Percentiles rank a stretch among this genome's conserved stretches.
phyloP scores from a whole-genome alignment of 2,888 invertebrate genomes.

The Cephus spinipes region DNA sequence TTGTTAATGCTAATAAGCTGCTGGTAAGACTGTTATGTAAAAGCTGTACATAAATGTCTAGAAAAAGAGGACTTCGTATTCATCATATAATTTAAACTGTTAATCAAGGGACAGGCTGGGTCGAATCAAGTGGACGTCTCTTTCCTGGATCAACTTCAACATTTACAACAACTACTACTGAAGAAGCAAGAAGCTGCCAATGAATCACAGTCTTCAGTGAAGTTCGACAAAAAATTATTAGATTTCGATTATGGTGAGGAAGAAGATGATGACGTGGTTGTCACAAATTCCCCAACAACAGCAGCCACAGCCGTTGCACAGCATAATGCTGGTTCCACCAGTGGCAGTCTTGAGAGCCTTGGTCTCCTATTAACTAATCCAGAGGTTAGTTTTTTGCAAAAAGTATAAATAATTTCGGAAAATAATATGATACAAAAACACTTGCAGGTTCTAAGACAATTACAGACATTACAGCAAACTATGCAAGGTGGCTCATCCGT shows the following conservation, averaged over 20 bases:
- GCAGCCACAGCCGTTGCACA: constrained; percentile 49
- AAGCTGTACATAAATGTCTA: background rate
- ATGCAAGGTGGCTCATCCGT: constrained; percentile 56
- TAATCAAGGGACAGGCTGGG: constrained; percentile 54
- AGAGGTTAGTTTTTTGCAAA: constrained; percentile 40
- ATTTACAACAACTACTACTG: constrained; percentile 73
- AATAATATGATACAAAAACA: constrained; percentile 51
- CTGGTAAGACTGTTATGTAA: constrained; percentile 41
- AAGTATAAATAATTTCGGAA: constrained; percentile 69
- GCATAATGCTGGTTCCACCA: constrained; percentile 47
- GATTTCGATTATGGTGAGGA: constrained; percentile 95
- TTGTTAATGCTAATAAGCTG: constrained; percentile 57
- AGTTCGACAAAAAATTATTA: constrained; percentile 86
- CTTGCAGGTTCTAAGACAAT: constrained; percentile 82
- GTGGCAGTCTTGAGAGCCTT: constrained; percentile 59
- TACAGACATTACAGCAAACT: constrained; percentile 80
- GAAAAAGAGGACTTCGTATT: background rate
- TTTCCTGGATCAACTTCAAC: constrained; percentile 72
- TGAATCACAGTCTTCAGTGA: constrained; percentile 69
- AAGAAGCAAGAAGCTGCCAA: constrained; percentile 64
- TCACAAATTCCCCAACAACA: constrained; percentile 65
- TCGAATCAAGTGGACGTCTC: constrained; percentile 58
- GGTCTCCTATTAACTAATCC: constrained; percentile 62
- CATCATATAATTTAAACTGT: background rate
- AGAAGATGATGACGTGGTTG: constrained; percentile 77